Evolutionary conservation across 1,140 invertebrate genomes (phyloP).

Genomic region (Temnothorax nylanderi): DNA sequence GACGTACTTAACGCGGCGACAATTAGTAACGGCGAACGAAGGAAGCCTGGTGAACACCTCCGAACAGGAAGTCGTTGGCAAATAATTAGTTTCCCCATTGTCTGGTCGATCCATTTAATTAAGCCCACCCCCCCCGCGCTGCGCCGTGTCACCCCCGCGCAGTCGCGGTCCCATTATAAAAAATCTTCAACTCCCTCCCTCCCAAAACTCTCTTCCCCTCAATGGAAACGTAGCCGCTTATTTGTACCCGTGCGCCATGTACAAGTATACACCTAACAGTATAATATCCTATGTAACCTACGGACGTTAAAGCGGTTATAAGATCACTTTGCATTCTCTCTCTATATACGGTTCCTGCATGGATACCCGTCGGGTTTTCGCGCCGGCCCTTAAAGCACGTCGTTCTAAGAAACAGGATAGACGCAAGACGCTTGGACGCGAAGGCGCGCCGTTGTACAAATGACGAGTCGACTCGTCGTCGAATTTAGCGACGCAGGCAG

Average conservation of each 20-base stretch:
- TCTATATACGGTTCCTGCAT: conserved; percentile 42
- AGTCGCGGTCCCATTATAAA: conserved; percentile 55
- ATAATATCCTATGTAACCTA: conserved; percentile 78
- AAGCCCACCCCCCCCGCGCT: conserved; percentile 37
- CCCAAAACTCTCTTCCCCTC: conserved; percentile 45
- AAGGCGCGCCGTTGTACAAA: background rate
- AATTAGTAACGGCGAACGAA: background rate
- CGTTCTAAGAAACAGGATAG: background rate
- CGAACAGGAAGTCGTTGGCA: conserved; percentile 45
- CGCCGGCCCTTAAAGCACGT: conserved; percentile 55
- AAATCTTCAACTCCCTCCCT: conserved; percentile 53
- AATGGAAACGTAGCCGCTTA: conserved; percentile 77
- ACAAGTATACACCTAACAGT: conserved; percentile 75
- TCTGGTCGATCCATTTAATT: conserved; percentile 53
- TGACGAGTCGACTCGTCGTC: background rate
- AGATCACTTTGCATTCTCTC: conserved; percentile 79
- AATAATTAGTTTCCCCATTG: conserved; percentile 51
- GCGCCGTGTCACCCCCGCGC: conserved; percentile 36
- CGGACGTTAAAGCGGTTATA: conserved; percentile 80
- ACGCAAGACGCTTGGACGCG: background rate
- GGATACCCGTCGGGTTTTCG: conserved; percentile 31
- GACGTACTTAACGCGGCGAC: background rate
- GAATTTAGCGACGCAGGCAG: background rate
- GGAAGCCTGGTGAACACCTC: conserved; percentile 26
- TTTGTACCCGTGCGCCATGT: conserved; percentile 75